Percentiles rank a stretch among this genome's conserved stretches.
Evolutionary conservation across 2,113 vertebrate species (phyloP).

Genomic region (Verasper variegatus): DNA sequence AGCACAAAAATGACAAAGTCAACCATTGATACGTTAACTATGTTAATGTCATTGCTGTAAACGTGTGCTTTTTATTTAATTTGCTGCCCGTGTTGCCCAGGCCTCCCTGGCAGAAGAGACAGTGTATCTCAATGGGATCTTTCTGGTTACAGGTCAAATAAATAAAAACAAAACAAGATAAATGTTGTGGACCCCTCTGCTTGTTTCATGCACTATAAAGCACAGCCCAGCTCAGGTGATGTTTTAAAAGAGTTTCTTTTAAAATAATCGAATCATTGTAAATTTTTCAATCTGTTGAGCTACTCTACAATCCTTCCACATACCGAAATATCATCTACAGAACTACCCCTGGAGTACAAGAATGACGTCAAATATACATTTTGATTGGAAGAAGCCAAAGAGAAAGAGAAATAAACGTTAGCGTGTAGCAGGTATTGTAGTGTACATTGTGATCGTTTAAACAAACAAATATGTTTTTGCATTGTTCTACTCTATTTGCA

Average conservation of each 20-base stretch:
- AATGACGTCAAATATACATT: not conserved
- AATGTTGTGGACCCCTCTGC: not conserved
- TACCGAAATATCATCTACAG: not conserved
- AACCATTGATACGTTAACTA: not conserved
- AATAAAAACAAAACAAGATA: not conserved
- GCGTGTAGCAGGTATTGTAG: not conserved
- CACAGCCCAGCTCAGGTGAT: too few species aligned
- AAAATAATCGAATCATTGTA: too few species aligned
- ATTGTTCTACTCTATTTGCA: constrained; percentile 43
- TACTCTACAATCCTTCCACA: not conserved
- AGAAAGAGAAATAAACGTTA: not conserved
- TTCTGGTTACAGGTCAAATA: too few species aligned
- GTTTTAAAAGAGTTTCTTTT: too few species aligned
- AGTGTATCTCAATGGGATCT: too few species aligned
- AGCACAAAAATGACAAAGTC: not conserved
- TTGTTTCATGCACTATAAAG: too few species aligned
- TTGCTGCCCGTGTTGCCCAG: too few species aligned
- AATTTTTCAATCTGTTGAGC: not conserved
- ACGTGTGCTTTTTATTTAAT: too few species aligned
- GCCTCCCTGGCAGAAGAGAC: too few species aligned
- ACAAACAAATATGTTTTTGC: constrained; percentile 27
- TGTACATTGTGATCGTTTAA: not conserved
- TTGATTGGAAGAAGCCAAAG: not conserved
- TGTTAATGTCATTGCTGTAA: not conserved
- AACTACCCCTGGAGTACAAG: not conserved